Conservation (phyloP, 2,888 invertebrate genomes). For the Elysia crispata region DNA sequence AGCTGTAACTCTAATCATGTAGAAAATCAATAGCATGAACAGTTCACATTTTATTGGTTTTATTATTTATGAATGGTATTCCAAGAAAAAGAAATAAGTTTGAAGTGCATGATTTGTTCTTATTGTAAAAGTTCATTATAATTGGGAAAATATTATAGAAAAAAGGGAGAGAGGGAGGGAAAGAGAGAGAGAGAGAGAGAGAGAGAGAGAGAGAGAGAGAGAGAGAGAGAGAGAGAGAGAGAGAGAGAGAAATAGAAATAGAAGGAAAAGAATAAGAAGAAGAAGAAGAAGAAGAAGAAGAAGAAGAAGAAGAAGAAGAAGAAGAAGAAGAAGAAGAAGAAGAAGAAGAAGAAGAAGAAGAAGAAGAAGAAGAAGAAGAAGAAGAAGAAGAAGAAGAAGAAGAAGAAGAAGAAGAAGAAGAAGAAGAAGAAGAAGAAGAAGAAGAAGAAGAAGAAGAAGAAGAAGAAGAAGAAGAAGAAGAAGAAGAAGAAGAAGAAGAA, state of each 20-base stretch:
- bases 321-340: constrained; percentile 27
- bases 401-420: constrained; percentile 32
- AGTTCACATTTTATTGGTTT: too few relatives aligned
- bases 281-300: constrained; percentile 26
- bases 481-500: constrained; percentile 30
- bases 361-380: constrained; percentile 24
- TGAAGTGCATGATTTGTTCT: too few relatives aligned
- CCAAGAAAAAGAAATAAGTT: too few relatives aligned
- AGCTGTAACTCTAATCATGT: background rate
- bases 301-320: constrained; percentile 30
- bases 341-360: constrained; percentile 27
- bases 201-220: constrained; percentile 2
- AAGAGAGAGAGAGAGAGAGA: constrained; percentile 1
- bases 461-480: constrained; percentile 23
- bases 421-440: constrained; percentile 33
- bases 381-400: constrained; percentile 24
- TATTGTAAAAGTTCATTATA: too few relatives aligned
- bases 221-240: constrained; percentile 17
- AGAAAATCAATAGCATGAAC: too few relatives aligned
- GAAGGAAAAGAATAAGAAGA: constrained; percentile 10
- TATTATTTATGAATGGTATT: too few relatives aligned
- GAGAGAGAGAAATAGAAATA: constrained; percentile 13
- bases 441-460: constrained; percentile 24
- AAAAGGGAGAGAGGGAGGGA: too few relatives aligned
- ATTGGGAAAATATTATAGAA: too few relatives aligned